These are phyloP conservation scores for Seladonia tumulorum DNA, from an alignment of 2,888 invertebrate genomes.

Conservation along the genomic window DNA sequence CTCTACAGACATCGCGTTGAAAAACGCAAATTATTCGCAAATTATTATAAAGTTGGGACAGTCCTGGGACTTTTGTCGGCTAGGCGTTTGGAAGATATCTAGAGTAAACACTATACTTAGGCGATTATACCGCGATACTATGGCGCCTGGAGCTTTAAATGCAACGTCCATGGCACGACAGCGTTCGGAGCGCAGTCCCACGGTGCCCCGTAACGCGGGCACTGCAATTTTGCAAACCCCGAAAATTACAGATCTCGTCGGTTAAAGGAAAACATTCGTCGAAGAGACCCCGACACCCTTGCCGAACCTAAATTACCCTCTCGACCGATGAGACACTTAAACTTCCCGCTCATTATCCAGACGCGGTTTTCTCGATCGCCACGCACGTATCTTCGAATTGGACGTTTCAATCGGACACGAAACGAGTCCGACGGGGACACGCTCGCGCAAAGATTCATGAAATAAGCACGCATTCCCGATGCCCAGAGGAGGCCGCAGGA, in stretches of 20 bases:
- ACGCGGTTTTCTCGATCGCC: conserved; percentile 10
- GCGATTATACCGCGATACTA: background rate
- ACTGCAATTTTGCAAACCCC: conserved; percentile 2
- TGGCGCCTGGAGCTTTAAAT: background rate
- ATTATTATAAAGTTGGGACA: too few relatives aligned
- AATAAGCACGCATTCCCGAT: conserved; percentile 20
- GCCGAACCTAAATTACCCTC: background rate
- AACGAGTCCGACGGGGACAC: background rate
- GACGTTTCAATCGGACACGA: conserved; percentile 48
- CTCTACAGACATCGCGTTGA: too few relatives aligned
- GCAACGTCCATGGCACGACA: background rate
- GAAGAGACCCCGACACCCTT: background rate
- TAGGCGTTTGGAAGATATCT: too few relatives aligned
- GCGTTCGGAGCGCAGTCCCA: background rate
- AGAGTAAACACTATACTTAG: background rate
- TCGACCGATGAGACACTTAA: background rate
- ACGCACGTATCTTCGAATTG: conserved; percentile 27
- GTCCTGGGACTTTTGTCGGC: too few relatives aligned
- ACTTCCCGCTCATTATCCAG: background rate
- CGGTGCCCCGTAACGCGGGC: background rate
- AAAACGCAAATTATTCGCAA: too few relatives aligned
- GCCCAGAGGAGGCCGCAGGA: background rate
- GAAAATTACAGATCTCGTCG: conserved; percentile 1
- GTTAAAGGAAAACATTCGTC: background rate
- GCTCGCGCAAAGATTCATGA: conserved; percentile 1